Percentiles rank a stretch among this genome's conserved stretches.
phyloP scores from a whole-genome alignment of 2,888 invertebrate species.

The Conistra vaccinii region DNA sequence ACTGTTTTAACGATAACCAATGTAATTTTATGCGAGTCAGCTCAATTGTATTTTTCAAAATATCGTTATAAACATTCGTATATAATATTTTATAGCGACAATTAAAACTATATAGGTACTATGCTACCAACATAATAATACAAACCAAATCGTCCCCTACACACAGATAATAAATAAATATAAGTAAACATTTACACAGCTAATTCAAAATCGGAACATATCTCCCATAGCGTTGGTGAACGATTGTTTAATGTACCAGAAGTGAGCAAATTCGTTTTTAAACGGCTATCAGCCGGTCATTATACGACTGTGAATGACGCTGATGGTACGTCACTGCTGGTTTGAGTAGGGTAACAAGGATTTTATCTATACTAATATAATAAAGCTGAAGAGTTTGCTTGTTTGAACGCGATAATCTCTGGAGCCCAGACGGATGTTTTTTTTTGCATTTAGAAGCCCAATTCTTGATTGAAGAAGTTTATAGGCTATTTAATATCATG shows the following conservation, averaged over 20 bases:
- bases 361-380: neutral
- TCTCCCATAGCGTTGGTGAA: conserved; percentile 74
- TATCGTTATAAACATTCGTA: too few relatives aligned
- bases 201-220: conserved; percentile 71
- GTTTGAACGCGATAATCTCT: neutral
- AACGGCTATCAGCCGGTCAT: conserved; percentile 91
- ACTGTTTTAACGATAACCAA: neutral
- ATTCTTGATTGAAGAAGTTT: neutral
- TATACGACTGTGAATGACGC: conserved; percentile 85
- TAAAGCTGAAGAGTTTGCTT: neutral
- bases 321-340: conserved; percentile 74
- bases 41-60: too few relatives aligned
- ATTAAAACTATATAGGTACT: too few relatives aligned
- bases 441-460: neutral
- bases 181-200: conserved; percentile 54
- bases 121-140: conserved; percentile 25
- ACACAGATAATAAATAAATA: conserved; percentile 61
- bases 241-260: conserved; percentile 90
- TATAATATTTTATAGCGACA: too few relatives aligned
- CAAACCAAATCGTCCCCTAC: conserved; percentile 34
- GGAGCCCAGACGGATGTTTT: neutral
- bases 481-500: neutral
- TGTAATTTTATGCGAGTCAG: neutral
- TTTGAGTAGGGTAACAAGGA: conserved; percentile 76
- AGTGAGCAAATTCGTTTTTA: conserved; percentile 91